These are phyloP conservation scores for Sphaerophoria rueppellii DNA, from an alignment of 2,888 invertebrate genomes.

Conservation along the genomic window DNA sequence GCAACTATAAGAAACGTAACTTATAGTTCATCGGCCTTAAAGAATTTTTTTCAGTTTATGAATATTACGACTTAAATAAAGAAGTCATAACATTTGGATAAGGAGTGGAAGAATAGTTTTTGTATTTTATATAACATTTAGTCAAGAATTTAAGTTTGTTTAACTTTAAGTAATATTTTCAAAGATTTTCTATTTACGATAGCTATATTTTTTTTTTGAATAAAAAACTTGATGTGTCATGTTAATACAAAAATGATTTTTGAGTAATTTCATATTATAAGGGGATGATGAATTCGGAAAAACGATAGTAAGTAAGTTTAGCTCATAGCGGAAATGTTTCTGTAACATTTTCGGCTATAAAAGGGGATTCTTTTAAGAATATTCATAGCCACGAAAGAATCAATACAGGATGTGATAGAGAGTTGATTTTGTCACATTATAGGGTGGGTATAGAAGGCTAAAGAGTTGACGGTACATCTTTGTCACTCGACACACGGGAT, in stretches of 20 bases:
- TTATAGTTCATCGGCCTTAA: constrained; percentile 2
- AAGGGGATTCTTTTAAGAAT: background rate
- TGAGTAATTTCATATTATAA: background rate
- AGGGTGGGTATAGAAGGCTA: background rate
- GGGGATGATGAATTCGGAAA: constrained; percentile 1
- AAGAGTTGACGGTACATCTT: background rate
- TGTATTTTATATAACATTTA: background rate
- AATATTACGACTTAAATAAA: background rate
- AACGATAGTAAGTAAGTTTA: constrained; percentile 1
- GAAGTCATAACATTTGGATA: background rate
- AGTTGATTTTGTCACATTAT: background rate
- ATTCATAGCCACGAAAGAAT: background rate
- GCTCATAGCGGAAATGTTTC: constrained; percentile 1
- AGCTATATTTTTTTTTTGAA: constrained; percentile 1
- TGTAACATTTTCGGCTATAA: background rate
- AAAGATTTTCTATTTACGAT: background rate
- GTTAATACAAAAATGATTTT: background rate
- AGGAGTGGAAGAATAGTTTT: background rate
- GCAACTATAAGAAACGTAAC: constrained; percentile 1
- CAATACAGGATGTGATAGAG: constrained; percentile 1
- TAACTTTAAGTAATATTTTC: background rate
- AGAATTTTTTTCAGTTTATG: background rate
- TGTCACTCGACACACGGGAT: background rate
- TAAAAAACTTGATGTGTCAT: background rate
- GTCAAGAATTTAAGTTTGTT: no score